Evolutionary conservation across 2,888 invertebrate genomes (phyloP), one percentile per base, ranked within the genome.

Genomic region (Catocala fraxini): DNA sequence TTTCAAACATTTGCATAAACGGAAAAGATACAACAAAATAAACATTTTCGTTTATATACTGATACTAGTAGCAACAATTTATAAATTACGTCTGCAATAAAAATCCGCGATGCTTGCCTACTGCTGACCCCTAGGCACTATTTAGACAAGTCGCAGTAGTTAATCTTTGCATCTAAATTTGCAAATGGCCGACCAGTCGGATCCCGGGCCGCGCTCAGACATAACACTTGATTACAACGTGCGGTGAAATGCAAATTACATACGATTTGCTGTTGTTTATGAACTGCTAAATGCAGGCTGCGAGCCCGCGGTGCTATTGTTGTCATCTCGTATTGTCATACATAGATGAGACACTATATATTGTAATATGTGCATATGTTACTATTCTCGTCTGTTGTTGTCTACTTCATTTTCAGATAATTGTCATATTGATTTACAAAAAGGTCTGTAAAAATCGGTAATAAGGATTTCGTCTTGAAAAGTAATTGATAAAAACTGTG

Each of bases 191-290:
- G 48, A 41, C 49, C 63, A 58, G 73, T 68, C 42, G 39, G 43
- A 68, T 48, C 54, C n/a, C 56, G 48, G 48, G 56, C 54, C 25
- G 43, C 56, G 52, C 43, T 56, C 52, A 57, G 48, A 58, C n/a
- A 55, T 61, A 57, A 75, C 46, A 58, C n/a, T 59, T 61, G 60
- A 75, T 75, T 59, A 63, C 48, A 66, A 60, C 25, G 45, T 61
- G 56, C 58, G 35, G 41, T 54, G 49, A 65, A 60, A 67, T 54
- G 59, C 51, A 70, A 67, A 72, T 72, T 51, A 63, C 51, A 60
- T 54, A 33, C 55, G 55, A 63, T 64, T 71, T 62, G 52, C 45
- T 9, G 12, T 65, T 64, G n/a, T 62, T 74, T 70, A 65, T 60
- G 59, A 63, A 60, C 67, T 71, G 59, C 41, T 60, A 55, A 65